These are phyloP conservation scores for Ornithoptera alexandrae DNA, from an alignment of 2,888 invertebrate species.

Conservation along the genomic window DNA sequence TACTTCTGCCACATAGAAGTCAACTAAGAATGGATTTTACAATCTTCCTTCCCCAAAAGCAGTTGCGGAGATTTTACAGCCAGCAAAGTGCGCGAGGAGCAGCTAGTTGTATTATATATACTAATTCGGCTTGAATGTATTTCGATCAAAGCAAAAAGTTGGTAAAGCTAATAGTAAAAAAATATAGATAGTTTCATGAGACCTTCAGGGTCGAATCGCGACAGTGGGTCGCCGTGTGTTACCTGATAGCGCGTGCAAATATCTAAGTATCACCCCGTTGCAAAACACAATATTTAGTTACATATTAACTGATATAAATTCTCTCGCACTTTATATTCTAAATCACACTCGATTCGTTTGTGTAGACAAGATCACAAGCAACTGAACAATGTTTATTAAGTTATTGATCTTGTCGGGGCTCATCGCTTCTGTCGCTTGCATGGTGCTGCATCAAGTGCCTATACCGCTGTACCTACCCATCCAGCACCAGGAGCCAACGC, in stretches of 20 bases:
- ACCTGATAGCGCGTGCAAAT: slow-evolving; percentile 1
- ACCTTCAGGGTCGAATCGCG: slow-evolving; percentile 14
- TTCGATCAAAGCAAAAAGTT: no score
- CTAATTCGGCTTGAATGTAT: no score
- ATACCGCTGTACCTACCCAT: slow-evolving; percentile 35
- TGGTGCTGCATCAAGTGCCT: slow-evolving; percentile 54
- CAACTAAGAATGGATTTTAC: no score
- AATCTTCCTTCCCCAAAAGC: no score
- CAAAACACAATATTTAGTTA: slow-evolving; percentile 7
- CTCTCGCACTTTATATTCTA: background rate
- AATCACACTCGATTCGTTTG: background rate
- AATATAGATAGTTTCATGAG: background rate
- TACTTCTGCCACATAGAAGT: no score
- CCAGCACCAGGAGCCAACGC: slow-evolving; percentile 35
- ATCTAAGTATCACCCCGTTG: background rate
- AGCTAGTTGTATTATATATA: no score
- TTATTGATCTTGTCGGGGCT: slow-evolving; percentile 42
- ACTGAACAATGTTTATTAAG: background rate
- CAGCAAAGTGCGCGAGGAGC: no score
- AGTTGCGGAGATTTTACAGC: no score
- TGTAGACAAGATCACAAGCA: background rate
- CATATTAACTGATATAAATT: slow-evolving; percentile 4
- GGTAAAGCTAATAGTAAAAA: background rate
- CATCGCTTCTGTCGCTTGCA: slow-evolving; percentile 58
- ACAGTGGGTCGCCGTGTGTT: slow-evolving; percentile 2